These are phyloP conservation scores for Tadarida brasiliensis DNA, from an alignment of 2,797 vertebrate genomes.

Conservation along the genomic window DNA sequence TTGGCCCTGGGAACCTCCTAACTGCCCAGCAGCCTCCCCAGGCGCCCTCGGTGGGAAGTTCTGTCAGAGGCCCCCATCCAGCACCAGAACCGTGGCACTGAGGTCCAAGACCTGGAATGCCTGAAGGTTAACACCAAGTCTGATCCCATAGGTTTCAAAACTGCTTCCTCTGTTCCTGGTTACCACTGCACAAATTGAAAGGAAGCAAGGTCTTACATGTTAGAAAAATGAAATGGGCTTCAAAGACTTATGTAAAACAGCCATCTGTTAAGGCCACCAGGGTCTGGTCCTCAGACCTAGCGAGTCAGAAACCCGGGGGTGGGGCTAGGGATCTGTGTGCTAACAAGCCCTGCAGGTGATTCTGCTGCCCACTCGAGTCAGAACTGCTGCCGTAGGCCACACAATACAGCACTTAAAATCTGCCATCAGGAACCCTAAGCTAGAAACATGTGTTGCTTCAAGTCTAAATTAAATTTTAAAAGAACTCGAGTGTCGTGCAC, in stretches of 20 bases:
- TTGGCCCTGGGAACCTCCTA: background rate
- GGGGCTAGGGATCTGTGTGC: background rate
- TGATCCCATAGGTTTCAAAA: background rate
- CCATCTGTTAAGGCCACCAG: background rate
- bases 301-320: no score
- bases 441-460: background rate
- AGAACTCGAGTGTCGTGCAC: background rate
- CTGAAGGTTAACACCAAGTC: background rate
- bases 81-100: background rate
- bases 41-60: background rate
- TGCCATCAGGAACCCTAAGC: background rate
- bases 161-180: background rate
- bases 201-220: background rate
- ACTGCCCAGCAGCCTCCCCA: no score
- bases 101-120: background rate
- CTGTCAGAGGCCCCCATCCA: background rate
- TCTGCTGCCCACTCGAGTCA: background rate
- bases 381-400: background rate
- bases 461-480: background rate
- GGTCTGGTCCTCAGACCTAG: background rate
- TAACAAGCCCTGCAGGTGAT: background rate
- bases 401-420: background rate
- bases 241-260: background rate
- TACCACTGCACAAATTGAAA: background rate
- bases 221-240: background rate